phyloP scores from a whole-genome alignment of 2,888 invertebrate species.

The Dromius quadrimaculatus region DNA sequence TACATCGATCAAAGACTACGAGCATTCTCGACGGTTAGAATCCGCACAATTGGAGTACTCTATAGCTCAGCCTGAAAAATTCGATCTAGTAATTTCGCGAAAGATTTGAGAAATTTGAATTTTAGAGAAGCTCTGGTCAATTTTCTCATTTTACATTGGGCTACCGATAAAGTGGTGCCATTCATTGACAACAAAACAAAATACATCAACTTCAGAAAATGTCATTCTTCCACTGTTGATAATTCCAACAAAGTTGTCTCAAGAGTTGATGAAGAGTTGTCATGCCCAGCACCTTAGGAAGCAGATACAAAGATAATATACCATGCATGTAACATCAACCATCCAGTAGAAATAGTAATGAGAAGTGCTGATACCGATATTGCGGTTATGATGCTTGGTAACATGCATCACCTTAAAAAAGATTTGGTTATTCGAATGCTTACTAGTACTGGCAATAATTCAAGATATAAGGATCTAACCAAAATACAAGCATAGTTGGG shows the following conservation, averaged over 20 bases:
- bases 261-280: too few relatives aligned
- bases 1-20: neutral
- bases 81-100: neutral
- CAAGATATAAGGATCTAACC: too few relatives aligned
- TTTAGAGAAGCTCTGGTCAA: too few relatives aligned
- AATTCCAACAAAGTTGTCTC: too few relatives aligned
- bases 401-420: too few relatives aligned
- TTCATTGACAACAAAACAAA: neutral
- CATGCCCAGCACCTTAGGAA: constrained; percentile 53
- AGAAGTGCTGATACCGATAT: too few relatives aligned
- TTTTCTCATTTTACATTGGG: too few relatives aligned
- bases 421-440: constrained; percentile 55
- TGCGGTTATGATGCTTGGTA: too few relatives aligned
- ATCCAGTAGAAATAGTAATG: constrained; percentile 55
- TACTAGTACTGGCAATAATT: constrained; percentile 56
- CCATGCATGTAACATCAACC: constrained; percentile 40
- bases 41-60: neutral
- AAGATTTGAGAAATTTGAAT: neutral
- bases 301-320: constrained; percentile 54
- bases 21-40: too few relatives aligned
- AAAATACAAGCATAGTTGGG: too few relatives aligned
- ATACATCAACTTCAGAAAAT: neutral
- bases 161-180: too few relatives aligned
- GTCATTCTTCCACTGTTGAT: neutral
- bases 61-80: neutral